Evolutionary conservation across 2,797 vertebrate species (phyloP), one percentile per base, ranked within the genome.

Genomic region (Aphelocoma californica): DNA sequence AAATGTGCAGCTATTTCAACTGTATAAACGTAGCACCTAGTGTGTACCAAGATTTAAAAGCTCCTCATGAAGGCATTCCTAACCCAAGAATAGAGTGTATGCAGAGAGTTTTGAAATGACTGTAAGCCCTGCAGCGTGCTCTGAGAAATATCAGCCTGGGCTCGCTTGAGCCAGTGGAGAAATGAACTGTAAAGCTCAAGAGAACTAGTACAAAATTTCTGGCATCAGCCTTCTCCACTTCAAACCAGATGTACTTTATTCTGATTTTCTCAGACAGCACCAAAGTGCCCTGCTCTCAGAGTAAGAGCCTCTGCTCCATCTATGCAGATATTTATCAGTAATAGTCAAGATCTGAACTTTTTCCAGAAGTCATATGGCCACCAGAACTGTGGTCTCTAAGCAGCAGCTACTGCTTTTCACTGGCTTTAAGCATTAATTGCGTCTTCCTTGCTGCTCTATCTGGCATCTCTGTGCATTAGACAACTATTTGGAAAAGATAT

Each of bases 91-190:
- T 29, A 8, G 1, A 34, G 29, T 18, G 18, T 40, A 50, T 32
- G 25, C 12, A 14, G 14, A 38, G 40, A 54, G 62, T 69, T 92
- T 48, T 65, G 69, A 83, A 71, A 80, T 28, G 1, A 20, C 57
- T 74, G 36, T 23, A 61, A 88, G 70, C 65, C 92, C 89, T 83
- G 69, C 36, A 74, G 79, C 51, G 5, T 31, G 58, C 80, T 91
- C 85, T 91, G 75, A 92, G 89, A 95, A 90, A 72, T 78, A 90
- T 14, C 89, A 93, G 44, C 47, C 54, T 65, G 72, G 72, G 23
- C 21, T 91, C 81, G 36, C 69, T 81, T 53, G 47, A 92, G 44
- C 56, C 65, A 29, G 77, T 69, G 51, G 44, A 92, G 73, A 90
- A 90, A 91, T 62, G 50, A 91, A 7, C 29, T 60, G 47, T 40